phyloP scores from a whole-genome alignment of 1,140 invertebrate species.

The Eciton burchellii region DNA sequence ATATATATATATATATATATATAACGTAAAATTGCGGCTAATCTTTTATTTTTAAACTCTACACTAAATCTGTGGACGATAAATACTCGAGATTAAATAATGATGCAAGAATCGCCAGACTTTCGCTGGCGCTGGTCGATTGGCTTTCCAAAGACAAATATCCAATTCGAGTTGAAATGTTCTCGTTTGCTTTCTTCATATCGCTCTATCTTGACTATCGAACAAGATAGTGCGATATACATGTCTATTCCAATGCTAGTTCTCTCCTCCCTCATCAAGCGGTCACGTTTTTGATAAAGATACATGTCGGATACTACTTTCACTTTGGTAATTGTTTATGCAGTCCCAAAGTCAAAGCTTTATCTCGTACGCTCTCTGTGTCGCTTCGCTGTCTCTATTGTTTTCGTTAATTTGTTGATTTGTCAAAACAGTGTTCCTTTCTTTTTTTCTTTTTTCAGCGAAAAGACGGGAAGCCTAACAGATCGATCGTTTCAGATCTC shows the following conservation, averaged over 20 bases:
- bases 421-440: slow-evolving; percentile 3
- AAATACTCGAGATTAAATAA: slow-evolving; percentile 1
- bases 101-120: background rate
- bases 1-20: too few relatives aligned
- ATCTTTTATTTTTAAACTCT: background rate
- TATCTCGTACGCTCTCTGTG: background rate
- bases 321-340: background rate
- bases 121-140: background rate
- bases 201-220: background rate
- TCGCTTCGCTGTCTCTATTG: background rate
- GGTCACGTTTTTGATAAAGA: too few relatives aligned
- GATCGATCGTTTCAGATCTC: background rate
- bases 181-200: background rate
- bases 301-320: background rate
- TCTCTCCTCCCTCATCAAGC: too few relatives aligned
- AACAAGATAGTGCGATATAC: too few relatives aligned
- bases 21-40: too few relatives aligned
- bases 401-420: slow-evolving; percentile 1
- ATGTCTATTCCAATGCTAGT: too few relatives aligned
- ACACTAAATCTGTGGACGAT: background rate
- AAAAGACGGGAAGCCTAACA: background rate
- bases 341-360: background rate
- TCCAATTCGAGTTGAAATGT: background rate
- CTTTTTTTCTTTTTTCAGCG: background rate
- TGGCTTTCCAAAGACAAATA: background rate